Evolutionary conservation across 2,888 invertebrate genomes (phyloP), one percentile per base, ranked within the genome.

Genomic region (Linnaemya tessellans): DNA sequence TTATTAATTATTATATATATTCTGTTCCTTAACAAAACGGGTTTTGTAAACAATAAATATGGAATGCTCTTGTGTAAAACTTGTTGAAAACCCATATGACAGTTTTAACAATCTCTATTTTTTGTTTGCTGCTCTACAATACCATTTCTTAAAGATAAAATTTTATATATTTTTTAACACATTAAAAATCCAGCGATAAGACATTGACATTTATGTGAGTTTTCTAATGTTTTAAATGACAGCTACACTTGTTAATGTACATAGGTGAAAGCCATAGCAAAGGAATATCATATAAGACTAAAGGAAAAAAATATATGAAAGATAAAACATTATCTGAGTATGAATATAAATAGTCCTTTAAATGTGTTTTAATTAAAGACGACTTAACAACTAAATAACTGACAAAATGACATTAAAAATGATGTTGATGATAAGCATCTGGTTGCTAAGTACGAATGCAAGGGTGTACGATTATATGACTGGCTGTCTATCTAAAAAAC

Each of bases 381-480:
- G 78, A 79, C 67, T 84, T 68, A 79, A 70, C 83, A 84, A 79
- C 68, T 79, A 79, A 84, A 79, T 79, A 79, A 84, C 79, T 74
- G 68, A 74, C 79, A 73, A 79, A 62, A 49, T 79, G 79, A 68
- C 79, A 79, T 79, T 79, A 70, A 68, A 70, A 68, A 75, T 54
- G 38, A 41, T 74, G 73, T 73, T 79, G 84, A 75, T 79, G 84
- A 75, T 79, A 70, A 74, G 68, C 71, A 77, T 49, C 71, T 67
- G 71, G 58, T 77, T 78, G 67, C 49, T 64, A 38, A 58, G 54
- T 22, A 70, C 11, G 41, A 38, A 41, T n/a, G 11, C 46, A 41
- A 41, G 51, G 41, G 43, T 83, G 67, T 49, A 30, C 25, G 35
- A 20, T n/a, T 51, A 35, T 20, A 25, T 60, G n/a, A 22, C 41